Conservation (phyloP, 2,888 invertebrate species). For the Epiblema foenella region DNA sequence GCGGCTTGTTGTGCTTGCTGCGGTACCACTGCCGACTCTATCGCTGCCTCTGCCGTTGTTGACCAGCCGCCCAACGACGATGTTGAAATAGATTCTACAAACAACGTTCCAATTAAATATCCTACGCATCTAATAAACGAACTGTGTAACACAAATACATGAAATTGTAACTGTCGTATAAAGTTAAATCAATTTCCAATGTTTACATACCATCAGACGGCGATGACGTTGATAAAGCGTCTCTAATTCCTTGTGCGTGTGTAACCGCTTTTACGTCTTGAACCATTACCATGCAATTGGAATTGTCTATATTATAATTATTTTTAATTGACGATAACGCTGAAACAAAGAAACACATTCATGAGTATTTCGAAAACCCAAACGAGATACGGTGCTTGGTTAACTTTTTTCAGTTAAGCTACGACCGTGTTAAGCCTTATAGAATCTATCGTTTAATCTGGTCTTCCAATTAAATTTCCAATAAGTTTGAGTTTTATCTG, state of each 20-base stretch:
- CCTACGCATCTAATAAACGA: neutral
- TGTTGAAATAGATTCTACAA: slow-evolving; percentile 88
- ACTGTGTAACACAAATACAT: neutral
- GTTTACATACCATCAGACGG: slow-evolving; percentile 75
- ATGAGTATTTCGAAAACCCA: slow-evolving; percentile 22
- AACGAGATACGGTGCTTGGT: slow-evolving; percentile 4
- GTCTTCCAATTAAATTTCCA: slow-evolving; percentile 71
- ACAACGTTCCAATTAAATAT: slow-evolving; percentile 18
- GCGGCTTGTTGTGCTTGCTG: slow-evolving; percentile 90
- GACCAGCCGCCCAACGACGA: slow-evolving; percentile 80
- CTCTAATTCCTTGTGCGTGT: slow-evolving; percentile 93
- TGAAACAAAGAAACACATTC: slow-evolving; percentile 80
- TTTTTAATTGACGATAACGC: slow-evolving; percentile 96
- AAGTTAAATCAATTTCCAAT: slow-evolving; percentile 29
- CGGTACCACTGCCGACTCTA: slow-evolving; percentile 85
- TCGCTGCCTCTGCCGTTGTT: slow-evolving; percentile 82
- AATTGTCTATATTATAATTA: slow-evolving; percentile 89
- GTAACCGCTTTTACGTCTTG: slow-evolving; percentile 95
- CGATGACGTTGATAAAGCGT: slow-evolving; percentile 85
- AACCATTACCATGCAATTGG: slow-evolving; percentile 93
- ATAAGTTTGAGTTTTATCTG: slow-evolving; percentile 69
- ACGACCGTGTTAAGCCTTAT: slow-evolving; percentile 52
- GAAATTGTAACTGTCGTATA: neutral
- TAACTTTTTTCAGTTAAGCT: slow-evolving; percentile 40
- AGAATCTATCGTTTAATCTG: slow-evolving; percentile 64